Evolutionary conservation across 2,113 vertebrate species (phyloP), one percentile per base, ranked within the genome.

Genomic region (Smithornis capensis): DNA sequence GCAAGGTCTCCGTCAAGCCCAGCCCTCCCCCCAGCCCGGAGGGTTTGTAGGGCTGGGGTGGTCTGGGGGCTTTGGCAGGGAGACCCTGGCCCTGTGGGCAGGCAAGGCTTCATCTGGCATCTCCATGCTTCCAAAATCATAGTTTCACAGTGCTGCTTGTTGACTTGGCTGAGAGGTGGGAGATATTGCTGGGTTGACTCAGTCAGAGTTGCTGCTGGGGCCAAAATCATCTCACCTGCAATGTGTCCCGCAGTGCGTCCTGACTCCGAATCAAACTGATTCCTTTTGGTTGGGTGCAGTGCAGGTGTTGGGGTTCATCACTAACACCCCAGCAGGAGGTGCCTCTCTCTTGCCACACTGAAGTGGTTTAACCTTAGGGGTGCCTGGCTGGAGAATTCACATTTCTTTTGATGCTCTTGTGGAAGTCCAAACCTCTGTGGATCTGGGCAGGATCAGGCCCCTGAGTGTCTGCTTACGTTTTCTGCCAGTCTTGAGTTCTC

Each of bases 1-100:
- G 0, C 31, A 4, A 60, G 40, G n/a, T 84, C 25, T 83, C 19
- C 18, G 1, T 18, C 29, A 13, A n/a, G 35, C 52, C 29, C 18
- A 7, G 40, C 7, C 2, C 1, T 8, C 4, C 13, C 1, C 8
- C 2, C 1, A 8, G 3, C 13, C 1, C 1, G 50, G n/a, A 28
- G 42, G 12, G 11, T 40, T 80, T 74, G 37, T 59, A 75, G 70
- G 25, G 12, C 14, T 38, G 57, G 28, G 50, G 35, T 45, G 90
- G 24, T 45, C 57, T 79, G 65, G 85, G 67, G 57, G 49, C 37
- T 90, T 68, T 29, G 57, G 45, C 42, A 57, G 45, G 68, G 37
- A 31, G 11, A 80, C 19, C 67, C 40, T 13, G 52, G 45, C 15
- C 27, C 78, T 9, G 2, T 1, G 14, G 73, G 64, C 31, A 63